Evolutionary conservation across 2,888 invertebrate genomes (phyloP), one percentile per base, ranked within the genome.

Genomic region (Unio delphinus): DNA sequence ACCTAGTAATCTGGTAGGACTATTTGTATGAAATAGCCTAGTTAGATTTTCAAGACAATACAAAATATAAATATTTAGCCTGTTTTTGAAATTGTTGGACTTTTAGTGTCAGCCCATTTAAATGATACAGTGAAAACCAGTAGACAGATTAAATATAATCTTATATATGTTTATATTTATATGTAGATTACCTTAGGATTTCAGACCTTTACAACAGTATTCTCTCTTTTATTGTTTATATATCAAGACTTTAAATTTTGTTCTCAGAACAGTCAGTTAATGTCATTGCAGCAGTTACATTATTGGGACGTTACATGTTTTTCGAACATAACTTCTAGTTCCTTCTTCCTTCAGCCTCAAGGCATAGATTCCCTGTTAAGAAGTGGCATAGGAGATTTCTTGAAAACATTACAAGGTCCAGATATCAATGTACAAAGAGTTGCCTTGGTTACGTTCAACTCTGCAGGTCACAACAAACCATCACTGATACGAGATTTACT

Each of bases 381-480:
- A 82, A 86, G 85, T 55, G 95, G 95, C 87, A 98, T 99, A 92
- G 95, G 95, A 4, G 89, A 90, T 59, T 91, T 91, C 84, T 91
- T 98, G 76, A 93, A 94, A 76, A 95, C 97, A 1, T 91, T 99
- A 69, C 93, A 95, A 79, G 98, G 99, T 92, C 93, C 94, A 0
- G 97, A 97, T 90, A 93, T 99, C 75, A 96, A 97, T 87, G 99
- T 99, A 60, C 93, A 99, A 68, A 93, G 99, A 79, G 98, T 98
- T 63, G 99, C 99, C 61, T 92, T 99, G 61, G 97, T 99, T 18
- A 87, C 89, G 8, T 98, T 99, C 91, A 99, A 99, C 92, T 98
- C 98, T 0, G 99, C 99, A 56, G 99, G 98, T 64, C 99, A 99
- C 91, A 99, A 99, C 91, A 99, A 99, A 90, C 98, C 99, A 26